Base-by-base conservation (phyloP, 2,797 vertebrate genomes). In the Lepus oiostolus region DNA sequence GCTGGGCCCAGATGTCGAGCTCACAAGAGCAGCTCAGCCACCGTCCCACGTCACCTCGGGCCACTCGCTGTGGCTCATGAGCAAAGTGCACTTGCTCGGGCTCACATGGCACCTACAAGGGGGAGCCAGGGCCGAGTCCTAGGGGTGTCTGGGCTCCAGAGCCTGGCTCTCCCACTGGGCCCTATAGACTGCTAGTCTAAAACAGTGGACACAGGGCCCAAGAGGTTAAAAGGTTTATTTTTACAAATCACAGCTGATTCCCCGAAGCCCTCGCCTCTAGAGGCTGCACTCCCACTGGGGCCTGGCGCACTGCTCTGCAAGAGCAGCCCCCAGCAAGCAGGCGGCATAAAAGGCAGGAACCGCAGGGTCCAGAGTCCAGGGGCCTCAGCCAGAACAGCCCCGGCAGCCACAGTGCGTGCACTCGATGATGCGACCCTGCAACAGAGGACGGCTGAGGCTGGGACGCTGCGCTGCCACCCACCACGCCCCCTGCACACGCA, bases 351-450 rank as follows among this genome's bases (percentile, higher is more conserved):
- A 79, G 72, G 80, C 28, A 62, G 38, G 26, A 54, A 87, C 90
- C 9, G 13, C 0, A 10, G 42, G 83, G 90, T 93, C 90, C 80
- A 86, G 17, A 30, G 52, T 22, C 74, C 0, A 0, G 9, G 16
- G 22, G 42, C 42, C 52, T 99, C 98, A 99, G 90, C 99, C 99
- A n/a, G 99, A 99, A 90, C 99, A 99, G 92, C 99, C 99, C 97
- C 99, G 98, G 98, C 99, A 99, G 79, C 99, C 99, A 30, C 99
- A 99, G 98, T 99, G 99, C 80, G 99, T 99, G 97, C 99, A 99
- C 95, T 99, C 99, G n/a, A 99, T 99, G 97, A 99, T 99, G 96
- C 99, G 98, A 54, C 99, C 99, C 99, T 99, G 98, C 38, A 97
- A 98, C 77, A 93, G 96, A 97, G 63, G 5, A 60, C 12, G 5